Base-by-base conservation (phyloP, 2,888 invertebrate species). In the Dolomedes plantarius region DNA sequence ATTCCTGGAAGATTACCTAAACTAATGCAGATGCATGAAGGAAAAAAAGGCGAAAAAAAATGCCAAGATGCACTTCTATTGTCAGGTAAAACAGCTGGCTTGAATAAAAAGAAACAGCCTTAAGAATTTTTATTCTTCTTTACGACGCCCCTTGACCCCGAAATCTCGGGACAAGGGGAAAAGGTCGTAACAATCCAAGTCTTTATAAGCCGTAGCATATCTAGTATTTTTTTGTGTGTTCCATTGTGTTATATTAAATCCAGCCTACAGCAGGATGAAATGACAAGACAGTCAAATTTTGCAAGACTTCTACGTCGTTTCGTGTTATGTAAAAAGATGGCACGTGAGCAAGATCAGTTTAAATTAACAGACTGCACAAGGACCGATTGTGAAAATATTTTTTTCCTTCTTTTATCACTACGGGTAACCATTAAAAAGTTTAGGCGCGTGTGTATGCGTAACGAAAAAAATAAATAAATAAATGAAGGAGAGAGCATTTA, bases 61-160 rank as follows among this genome's bases (percentile, higher is more conserved):
- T 6, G 56, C 56, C 2, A 13, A 46, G 41, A 46, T 46, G 6
- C 41, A 46, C 16, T 9, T 46, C 16, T 16, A 56, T 56, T 56
- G 56, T 56, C 56, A 16, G 23, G 56, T 56, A 56, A 56, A 56
- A 56, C 23, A 56, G 19, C 56, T 56, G 56, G 56, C 1, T 56
- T 19, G 56, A 56, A 56, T 56, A 23, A 23, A 23, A 56, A 62
- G 13, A 72, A 75, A 56, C 19, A 23, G 29, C 13, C 50, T n/a
- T n/a, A 67, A 72, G 77, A 72, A 77, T 72, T 77, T 83, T 83
- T 75, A 83, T 83, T 83, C 76, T 36, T 76, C 41, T 75, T 81
- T 81, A 81, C 62, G 74, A 23, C 72, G 81, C 81, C 29, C 83
- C 77, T 72, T 77, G 83, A 83, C 83, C 83, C 13, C 23, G n/a